Conservation (phyloP, 2,113 vertebrate species). For the Caloenas nicobarica region DNA sequence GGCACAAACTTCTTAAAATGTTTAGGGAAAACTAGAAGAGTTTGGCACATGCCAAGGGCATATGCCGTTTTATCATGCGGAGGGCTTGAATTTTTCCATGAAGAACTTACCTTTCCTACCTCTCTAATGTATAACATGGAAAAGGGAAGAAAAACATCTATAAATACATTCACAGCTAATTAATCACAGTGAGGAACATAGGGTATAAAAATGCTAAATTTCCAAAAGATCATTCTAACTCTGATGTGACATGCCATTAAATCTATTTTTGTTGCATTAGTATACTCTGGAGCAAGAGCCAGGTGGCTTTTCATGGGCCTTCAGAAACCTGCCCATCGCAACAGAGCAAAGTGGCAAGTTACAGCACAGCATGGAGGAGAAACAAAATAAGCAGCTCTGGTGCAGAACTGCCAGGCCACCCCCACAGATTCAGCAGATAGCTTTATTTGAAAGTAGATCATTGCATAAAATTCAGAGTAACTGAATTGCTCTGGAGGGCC, state of each 20-base stretch:
- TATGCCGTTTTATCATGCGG: not conserved
- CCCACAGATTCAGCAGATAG: not conserved
- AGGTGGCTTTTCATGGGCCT: constrained; percentile 3
- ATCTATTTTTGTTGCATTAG: not conserved
- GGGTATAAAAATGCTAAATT: not conserved
- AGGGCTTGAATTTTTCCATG: not conserved
- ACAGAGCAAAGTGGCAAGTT: not conserved
- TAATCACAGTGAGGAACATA: not conserved
- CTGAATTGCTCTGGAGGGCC: not conserved
- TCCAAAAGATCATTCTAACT: not conserved
- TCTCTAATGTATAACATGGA: not conserved
- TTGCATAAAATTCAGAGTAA: not conserved
- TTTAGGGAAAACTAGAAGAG: not conserved
- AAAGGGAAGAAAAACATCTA: constrained; percentile 13
- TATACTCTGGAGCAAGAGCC: not conserved
- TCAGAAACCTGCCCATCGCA: not conserved
- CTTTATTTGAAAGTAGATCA: not conserved
- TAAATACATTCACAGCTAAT: not conserved
- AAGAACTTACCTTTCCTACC: not conserved
- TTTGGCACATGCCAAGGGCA: not conserved
- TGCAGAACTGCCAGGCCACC: not conserved
- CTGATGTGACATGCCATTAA: not conserved
- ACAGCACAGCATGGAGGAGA: not conserved
- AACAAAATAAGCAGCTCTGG: not conserved
- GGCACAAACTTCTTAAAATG: not conserved